Base-by-base conservation (phyloP, 2,888 invertebrate genomes). In the Nebria brevicollis region DNA sequence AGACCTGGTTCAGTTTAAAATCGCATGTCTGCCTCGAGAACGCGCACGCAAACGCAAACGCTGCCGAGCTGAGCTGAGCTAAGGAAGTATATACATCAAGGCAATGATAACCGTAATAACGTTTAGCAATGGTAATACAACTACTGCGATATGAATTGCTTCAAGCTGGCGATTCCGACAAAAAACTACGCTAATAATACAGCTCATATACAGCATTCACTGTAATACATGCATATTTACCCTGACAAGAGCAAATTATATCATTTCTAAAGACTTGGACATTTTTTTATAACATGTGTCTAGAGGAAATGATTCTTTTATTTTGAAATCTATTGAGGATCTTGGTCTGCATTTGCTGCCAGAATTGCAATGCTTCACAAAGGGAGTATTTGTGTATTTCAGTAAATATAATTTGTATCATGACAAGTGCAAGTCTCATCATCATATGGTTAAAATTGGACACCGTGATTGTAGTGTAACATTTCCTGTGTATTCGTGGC, bases 381-480 rank as follows among this genome's bases (percentile, higher is more conserved):
- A 20, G 0, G 20, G 20, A 1, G 20, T 20, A 20, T 20, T 20
- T 20, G 20, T 34, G 54, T 54, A 54, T 11, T 54, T 54, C 54
- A 8, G 54, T 54, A 54, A 11, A 54, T 3, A 13, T 54, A 54
- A 54, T 3, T 54, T 54, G 54, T 13, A 13, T 54, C 54, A 7
- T 54, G 54, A 54, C 54, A 54, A 54, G 54, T 54, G 34, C 34
- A 34, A 34, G 34, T 34, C 34, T 34, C 34, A 11, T 78, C 73
- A 70, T 76, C 78, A n/a, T 81, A 72, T 82, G 82, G 83, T 83
- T 79, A 83, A 82, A 75, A 75, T 80, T 68, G 54, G 78, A 26
- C 15, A 13, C 34, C n/a, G 34, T 43, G 66, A 73, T 41, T 77
- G 70, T 73, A 82, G 72, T 65, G 42, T 75, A 68, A 66, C 81